phyloP scores from a whole-genome alignment of 2,797 vertebrate genomes.

The Syngnathus acus region DNA sequence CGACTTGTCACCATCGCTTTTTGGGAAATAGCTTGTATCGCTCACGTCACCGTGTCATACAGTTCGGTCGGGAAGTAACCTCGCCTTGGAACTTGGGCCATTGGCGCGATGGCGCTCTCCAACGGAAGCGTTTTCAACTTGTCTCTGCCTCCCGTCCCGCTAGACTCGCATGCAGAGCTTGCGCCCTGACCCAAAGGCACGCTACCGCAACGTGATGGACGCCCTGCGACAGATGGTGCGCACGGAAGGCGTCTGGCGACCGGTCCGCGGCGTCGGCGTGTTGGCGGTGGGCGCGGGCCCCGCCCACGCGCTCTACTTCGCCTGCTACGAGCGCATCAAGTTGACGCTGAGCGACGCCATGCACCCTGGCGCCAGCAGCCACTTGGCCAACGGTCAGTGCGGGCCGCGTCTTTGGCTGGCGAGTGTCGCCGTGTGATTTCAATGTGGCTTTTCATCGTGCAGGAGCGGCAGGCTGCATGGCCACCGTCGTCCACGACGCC shows the following conservation, averaged over 20 bases:
- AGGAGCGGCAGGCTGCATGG: conserved; percentile 93
- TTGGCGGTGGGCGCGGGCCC: conserved; percentile 91
- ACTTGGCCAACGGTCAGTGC: conserved; percentile 91
- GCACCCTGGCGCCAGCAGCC: conserved; percentile 97
- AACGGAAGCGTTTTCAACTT: background rate
- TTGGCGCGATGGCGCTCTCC: too few relatives aligned
- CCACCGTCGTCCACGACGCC: conserved; percentile 94
- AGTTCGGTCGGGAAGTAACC: too few relatives aligned
- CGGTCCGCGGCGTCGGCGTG: conserved; percentile 89
- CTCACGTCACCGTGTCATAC: too few relatives aligned
- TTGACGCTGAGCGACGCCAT: conserved; percentile 91
- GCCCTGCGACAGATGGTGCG: conserved; percentile 86
- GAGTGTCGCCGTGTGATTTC: too few relatives aligned
- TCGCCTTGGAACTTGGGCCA: too few relatives aligned
- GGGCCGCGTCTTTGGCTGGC: too few relatives aligned
- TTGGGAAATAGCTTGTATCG: too few relatives aligned
- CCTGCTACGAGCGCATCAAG: conserved; percentile 98
- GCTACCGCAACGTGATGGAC: conserved; percentile 92
- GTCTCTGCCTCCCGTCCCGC: conserved; percentile 7
- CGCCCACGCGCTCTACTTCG: conserved; percentile 95
- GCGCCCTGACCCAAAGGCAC: conserved; percentile 89
- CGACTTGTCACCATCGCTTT: too few relatives aligned
- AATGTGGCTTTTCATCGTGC: conserved; percentile 63
- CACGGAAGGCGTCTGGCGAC: conserved; percentile 91
- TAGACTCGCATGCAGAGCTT: conserved; percentile 98